Base-by-base conservation (phyloP, 2,113 vertebrate genomes). In the Oncorhynchus mykiss region DNA sequence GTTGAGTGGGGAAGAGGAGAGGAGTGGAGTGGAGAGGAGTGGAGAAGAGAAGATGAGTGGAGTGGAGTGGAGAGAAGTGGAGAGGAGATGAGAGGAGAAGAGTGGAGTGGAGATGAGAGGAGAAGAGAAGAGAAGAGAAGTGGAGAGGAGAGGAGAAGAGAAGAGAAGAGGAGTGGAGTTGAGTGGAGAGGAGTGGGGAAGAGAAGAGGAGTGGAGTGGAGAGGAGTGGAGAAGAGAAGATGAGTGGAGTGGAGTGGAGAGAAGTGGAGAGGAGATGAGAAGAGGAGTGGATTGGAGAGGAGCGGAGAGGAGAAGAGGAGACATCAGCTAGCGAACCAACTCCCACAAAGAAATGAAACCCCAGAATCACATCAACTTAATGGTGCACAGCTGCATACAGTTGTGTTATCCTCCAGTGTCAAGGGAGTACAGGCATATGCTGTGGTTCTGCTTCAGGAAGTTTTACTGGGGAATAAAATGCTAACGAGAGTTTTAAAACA, bases 321-420 rank as follows among this genome's bases (percentile, higher is more conserved):
- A 94, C 48, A 91, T 89, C 78, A 92, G 64, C 25, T 14, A 78
- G 82, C 89, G 68, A 83, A 83, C 86, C 86, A 85, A 88, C 79
- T 86, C 80, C 91, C 91, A 94, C 92, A 90, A 89, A 92, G 87
- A 89, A 93, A 94, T 94, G 92, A 95, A 93, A 92, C 93, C 90
- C 85, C 64, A 82, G 75, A 65, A 83, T 80, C 71, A 90, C 85
- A 86, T 90, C 71, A 90, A 86, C 85, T 90, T 89, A 91, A 86
- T 74, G 82, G 83, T 25, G 81, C 84, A 86, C 88, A 82, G 81
- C 73, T 78, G 75, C 76, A 82, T 79, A 84, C 79, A 79, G 84
- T 74, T 84, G 86, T 64, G 82, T 88, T 78, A 73, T 62, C 31
- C 72, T 77, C 45, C 69, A 85, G 78, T 89, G 73, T 87, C 90